Evolutionary conservation across 2,888 invertebrate species (phyloP), one percentile per base, ranked within the genome.

Genomic region (Drosophila formosana): DNA sequence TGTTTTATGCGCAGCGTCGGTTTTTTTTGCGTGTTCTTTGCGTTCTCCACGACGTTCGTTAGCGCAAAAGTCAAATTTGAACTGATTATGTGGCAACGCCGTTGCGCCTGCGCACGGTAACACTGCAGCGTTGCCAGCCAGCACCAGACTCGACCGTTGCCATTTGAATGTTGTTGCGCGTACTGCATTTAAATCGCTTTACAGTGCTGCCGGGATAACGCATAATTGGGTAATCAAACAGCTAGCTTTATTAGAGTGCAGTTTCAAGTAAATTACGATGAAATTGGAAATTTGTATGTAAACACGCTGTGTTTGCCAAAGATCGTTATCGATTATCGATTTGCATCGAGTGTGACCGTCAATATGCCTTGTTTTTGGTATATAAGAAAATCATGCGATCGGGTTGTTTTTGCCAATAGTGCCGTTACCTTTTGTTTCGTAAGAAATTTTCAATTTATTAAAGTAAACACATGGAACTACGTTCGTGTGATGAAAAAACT

Each of bases 21-120:
- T 58, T 78, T 57, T 37, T 37, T 11, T 64, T 50, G 34, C 28
- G 66, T 51, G 30, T 56, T 58, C 26, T 39, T 68, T 66, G 73
- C 60, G 61, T 68, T 58, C 62, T 72, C 64, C 78, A 78, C 76
- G 39, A 39, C 61, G 75, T 76, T 76, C 88, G 82, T 82, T 83
- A 83, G 80, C 88, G 85, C 82, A 85, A 83, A 88, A 85, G 66
- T 83, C 66, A 85, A 83, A 83, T 84, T 75, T 63, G 23, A 67
- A 66, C 18, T 53, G 41, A 64, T 50, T 62, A 34, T 49, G 28
- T 73, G 82, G 87, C 82, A 86, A 75, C 86, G 65, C 68, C 46
- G 47, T 56, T 66, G 72, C 71, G 68, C 69, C 9, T 56, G 77
- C 70, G 67, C 57, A 46, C 45, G 3, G 5, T 49, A 65, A 28